These are phyloP conservation scores for Syngnathus acus DNA, from an alignment of 2,797 vertebrate genomes.

Conservation along the genomic window DNA sequence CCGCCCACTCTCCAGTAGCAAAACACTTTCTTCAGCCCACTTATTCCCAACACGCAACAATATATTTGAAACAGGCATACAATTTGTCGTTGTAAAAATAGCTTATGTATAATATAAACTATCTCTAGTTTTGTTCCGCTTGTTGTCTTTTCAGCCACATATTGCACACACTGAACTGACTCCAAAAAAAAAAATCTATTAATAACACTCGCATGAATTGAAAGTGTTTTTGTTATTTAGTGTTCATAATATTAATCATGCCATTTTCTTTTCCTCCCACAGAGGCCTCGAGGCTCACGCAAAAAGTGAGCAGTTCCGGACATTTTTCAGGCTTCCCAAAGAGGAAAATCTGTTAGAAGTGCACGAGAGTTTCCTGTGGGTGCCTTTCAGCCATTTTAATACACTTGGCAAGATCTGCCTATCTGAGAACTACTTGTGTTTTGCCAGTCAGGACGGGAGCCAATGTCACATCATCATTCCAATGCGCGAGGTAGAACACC, in stretches of 20 bases:
- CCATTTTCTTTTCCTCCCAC: conserved; percentile 15
- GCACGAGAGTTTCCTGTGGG: conserved; percentile 90
- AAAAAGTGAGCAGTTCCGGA: conserved; percentile 84
- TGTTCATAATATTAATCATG: conserved; percentile 7
- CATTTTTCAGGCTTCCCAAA: conserved; percentile 87
- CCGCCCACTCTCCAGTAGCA: neutral
- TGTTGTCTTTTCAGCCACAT: no score
- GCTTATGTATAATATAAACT: no score
- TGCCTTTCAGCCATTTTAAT: conserved; percentile 86
- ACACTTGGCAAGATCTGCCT: conserved; percentile 90
- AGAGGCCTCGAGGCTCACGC: conserved; percentile 88
- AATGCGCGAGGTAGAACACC: conserved; percentile 79
- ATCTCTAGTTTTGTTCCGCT: no score
- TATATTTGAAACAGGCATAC: neutral
- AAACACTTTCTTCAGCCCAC: neutral
- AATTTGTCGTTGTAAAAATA: neutral
- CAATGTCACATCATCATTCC: conserved; percentile 88
- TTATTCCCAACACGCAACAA: neutral
- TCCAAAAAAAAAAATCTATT: neutral
- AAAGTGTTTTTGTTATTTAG: neutral
- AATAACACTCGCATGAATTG: neutral
- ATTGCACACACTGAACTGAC: neutral
- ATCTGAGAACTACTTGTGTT: conserved; percentile 92
- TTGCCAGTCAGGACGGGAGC: conserved; percentile 90
- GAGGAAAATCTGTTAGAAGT: conserved; percentile 88